These are phyloP conservation scores for Anaspis maculata DNA, from an alignment of 2,888 invertebrate species.

Conservation along the genomic window DNA sequence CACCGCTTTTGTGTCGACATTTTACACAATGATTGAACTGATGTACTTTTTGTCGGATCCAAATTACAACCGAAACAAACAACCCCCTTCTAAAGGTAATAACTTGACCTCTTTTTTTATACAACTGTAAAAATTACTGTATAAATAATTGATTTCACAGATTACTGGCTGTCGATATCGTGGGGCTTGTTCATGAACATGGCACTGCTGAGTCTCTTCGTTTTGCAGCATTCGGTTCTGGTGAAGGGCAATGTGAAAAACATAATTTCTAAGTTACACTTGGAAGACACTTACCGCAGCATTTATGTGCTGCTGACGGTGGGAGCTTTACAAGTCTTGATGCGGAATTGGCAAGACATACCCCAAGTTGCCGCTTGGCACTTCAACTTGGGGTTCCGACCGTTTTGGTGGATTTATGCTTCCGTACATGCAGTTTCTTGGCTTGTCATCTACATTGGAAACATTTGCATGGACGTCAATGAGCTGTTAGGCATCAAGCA, in stretches of 20 bases:
- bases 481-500: slow-evolving; percentile 56
- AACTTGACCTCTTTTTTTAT: too few species aligned
- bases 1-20: slow-evolving; percentile 44
- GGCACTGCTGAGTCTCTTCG: slow-evolving; percentile 45
- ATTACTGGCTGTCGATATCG: slow-evolving; percentile 39
- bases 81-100: slow-evolving; percentile 8
- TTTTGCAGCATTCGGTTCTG: slow-evolving; percentile 52
- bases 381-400: slow-evolving; percentile 42
- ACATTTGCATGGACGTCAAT: slow-evolving; percentile 53
- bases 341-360: slow-evolving; percentile 46
- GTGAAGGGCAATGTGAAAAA: slow-evolving; percentile 44
- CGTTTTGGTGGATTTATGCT: slow-evolving; percentile 45
- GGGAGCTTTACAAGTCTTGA: slow-evolving; percentile 41
- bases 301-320: slow-evolving; percentile 46
- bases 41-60: slow-evolving; percentile 49
- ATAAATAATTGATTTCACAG: slow-evolving; percentile 16
- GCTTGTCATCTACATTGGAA: slow-evolving; percentile 52
- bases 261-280: slow-evolving; percentile 37
- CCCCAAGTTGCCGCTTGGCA: slow-evolving; percentile 48
- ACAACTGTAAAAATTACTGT: neutral
- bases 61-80: slow-evolving; percentile 5
- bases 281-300: slow-evolving; percentile 42
- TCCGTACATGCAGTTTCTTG: slow-evolving; percentile 47
- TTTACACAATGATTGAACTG: slow-evolving; percentile 47
- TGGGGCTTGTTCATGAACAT: slow-evolving; percentile 42